Evolutionary conservation across 2,797 vertebrate species (phyloP).

Genomic region (Poeciliopsis turneri): DNA sequence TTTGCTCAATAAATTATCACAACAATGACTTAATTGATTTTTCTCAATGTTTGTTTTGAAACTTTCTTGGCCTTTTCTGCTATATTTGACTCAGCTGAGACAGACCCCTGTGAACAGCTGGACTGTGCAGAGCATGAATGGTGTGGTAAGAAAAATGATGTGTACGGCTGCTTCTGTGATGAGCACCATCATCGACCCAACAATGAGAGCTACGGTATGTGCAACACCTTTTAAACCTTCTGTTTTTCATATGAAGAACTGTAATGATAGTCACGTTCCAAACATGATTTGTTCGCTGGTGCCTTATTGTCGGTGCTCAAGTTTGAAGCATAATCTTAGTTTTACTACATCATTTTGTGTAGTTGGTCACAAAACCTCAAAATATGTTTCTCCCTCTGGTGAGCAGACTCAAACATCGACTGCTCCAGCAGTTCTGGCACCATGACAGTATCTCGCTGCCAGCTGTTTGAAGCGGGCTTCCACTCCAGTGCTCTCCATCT

Average conservation of each 20-base stretch:
- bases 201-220: slow-evolving; percentile 54
- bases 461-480: slow-evolving; percentile 77
- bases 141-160: slow-evolving; percentile 64
- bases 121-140: slow-evolving; percentile 67
- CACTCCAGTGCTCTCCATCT: slow-evolving; percentile 64
- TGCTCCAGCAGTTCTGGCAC: slow-evolving; percentile 64
- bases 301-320: neutral
- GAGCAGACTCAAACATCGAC: slow-evolving; percentile 61
- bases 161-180: slow-evolving; percentile 71
- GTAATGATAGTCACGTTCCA: neutral
- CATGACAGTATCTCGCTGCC: slow-evolving; percentile 77
- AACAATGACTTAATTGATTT: no score
- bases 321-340: neutral
- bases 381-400: neutral
- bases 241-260: neutral
- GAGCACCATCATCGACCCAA: slow-evolving; percentile 42
- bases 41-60: no score
- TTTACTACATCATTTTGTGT: neutral
- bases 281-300: neutral
- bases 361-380: neutral
- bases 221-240: neutral
- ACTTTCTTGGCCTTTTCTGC: neutral
- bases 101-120: slow-evolving; percentile 60
- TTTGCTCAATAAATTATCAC: neutral
- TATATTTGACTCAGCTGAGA: slow-evolving; percentile 27